These are phyloP conservation scores for Metellina segmentata DNA, from an alignment of 2,888 invertebrate genomes.

Conservation along the genomic window DNA sequence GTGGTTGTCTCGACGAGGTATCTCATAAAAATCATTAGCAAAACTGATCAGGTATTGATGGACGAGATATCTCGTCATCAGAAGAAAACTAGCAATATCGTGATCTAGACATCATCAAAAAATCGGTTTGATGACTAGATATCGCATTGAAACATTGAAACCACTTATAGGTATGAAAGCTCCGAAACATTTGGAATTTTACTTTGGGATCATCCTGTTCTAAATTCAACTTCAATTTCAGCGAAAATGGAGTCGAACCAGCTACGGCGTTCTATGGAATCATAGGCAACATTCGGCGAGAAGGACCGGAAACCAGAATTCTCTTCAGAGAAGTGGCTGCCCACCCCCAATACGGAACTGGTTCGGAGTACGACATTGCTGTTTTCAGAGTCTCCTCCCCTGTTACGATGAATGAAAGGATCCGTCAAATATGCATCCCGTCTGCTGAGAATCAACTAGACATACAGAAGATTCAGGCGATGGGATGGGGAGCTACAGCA, in stretches of 20 bases:
- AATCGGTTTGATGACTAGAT: no score
- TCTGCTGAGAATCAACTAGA: constrained; percentile 42
- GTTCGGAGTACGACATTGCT: constrained; percentile 60
- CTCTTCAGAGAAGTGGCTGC: constrained; percentile 57
- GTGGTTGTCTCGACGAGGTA: no score
- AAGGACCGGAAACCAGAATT: constrained; percentile 63
- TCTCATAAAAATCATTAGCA: no score
- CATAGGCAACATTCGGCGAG: constrained; percentile 49
- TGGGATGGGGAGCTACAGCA: constrained; percentile 66
- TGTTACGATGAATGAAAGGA: constrained; percentile 13
- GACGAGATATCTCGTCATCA: no score
- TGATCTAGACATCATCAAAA: no score
- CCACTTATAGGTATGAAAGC: no score
- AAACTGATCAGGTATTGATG: no score
- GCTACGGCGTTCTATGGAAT: constrained; percentile 63
- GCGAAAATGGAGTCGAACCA: constrained; percentile 49
- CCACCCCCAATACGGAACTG: constrained; percentile 54
- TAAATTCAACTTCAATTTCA: background rate
- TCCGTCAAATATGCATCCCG: constrained; percentile 51
- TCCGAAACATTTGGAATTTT: no score
- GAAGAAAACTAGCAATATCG: no score
- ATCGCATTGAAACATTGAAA: no score
- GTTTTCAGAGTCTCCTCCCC: constrained; percentile 14
- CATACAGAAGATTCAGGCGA: constrained; percentile 4
- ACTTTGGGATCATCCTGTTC: no score